Base-by-base conservation (phyloP, 2,113 vertebrate species). In the Passer domesticus region DNA sequence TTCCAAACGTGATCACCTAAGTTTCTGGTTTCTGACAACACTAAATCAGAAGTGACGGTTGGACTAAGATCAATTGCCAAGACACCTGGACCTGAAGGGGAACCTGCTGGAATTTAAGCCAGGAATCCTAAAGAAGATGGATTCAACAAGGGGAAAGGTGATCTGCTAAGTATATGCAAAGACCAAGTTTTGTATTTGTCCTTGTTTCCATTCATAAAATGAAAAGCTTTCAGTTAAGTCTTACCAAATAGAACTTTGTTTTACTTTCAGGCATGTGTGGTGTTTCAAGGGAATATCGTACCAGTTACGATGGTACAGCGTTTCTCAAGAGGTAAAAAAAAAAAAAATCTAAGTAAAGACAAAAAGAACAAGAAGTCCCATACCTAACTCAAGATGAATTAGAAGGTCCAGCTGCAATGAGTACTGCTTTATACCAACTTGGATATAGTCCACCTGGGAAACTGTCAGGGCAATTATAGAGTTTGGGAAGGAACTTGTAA, bases 401-500 rank as follows among this genome's bases (percentile, higher is more conserved):
- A 78, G 73, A 83, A 78, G 22, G 80, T 58, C 52, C 73, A 72
- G 80, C 56, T 93, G 83, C 80, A 81, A 44, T 44, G 44, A 92
- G 60, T 23, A n/a, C 80, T 92, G 73, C 47, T 93, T 87, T 89
- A 87, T 64, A 94, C 86, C 60, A 89, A 2, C 60, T 72, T 87
- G 83, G 76, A 94, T 63, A 78, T 14, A 89, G 86, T 82, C 89
- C 80, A 92, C 68, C 56, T 81, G 83, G 76, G 83, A 80, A 91
- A 90, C 60, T 78, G 64, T 87, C 37, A 30, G 56, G 47, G 56
- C 83, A 96, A 78, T 93, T 94, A 92, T 0, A 25, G 89, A 78
- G 80, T 86, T 96, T 90, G 86, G 56, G 80, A 96, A 92, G 73
- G 60, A 90, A 90, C 91, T 50, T 73, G 72, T 89, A 94, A 96